phyloP scores from a whole-genome alignment of 2,113 vertebrate genomes.

The Brachyistius frenatus region DNA sequence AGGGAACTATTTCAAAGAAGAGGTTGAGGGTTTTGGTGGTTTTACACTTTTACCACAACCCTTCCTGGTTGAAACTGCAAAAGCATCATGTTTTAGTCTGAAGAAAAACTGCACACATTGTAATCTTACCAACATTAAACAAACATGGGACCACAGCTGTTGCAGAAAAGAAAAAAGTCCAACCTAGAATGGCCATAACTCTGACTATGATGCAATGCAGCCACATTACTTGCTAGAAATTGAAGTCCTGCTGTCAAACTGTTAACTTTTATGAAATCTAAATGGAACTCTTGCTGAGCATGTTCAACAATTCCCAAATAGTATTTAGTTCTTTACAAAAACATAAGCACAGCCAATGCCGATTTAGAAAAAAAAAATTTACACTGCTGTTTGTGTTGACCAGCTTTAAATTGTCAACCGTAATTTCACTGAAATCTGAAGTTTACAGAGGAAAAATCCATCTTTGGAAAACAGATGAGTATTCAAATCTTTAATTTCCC shows the following conservation, averaged over 20 bases:
- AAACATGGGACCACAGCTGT: neutral
- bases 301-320: too few relatives aligned
- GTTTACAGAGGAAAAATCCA: too few relatives aligned
- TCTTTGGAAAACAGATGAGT: too few relatives aligned
- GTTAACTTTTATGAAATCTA: neutral
- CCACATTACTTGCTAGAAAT: neutral
- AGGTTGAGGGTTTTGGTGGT: neutral
- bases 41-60: conserved; percentile 10
- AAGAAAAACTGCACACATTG: neutral
- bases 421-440: too few relatives aligned
- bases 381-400: too few relatives aligned
- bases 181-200: neutral
- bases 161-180: neutral
- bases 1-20: neutral
- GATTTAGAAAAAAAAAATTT: too few relatives aligned
- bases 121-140: neutral
- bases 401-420: too few relatives aligned
- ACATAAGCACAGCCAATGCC: too few relatives aligned
- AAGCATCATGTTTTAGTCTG: neutral
- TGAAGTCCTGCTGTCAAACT: neutral
- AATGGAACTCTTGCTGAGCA: too few relatives aligned
- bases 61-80: neutral
- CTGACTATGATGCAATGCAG: neutral
- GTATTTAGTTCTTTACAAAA: too few relatives aligned
- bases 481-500: neutral